Evolutionary conservation across 2,888 invertebrate species (phyloP).

Genomic region (Beris chalybata): DNA sequence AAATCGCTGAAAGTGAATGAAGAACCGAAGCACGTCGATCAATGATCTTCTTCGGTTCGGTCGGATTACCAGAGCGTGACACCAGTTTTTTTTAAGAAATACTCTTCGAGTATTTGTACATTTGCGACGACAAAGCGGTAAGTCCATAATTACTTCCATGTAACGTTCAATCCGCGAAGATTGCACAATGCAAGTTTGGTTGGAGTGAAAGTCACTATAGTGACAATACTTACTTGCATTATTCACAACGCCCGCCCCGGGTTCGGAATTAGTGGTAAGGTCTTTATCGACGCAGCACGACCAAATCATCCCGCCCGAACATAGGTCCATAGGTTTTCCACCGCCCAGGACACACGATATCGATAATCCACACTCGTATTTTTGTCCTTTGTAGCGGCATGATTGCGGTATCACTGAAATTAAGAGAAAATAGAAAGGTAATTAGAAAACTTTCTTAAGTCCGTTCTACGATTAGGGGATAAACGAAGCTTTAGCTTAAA

Average conservation of each 20-base stretch:
- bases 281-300: slow-evolving; percentile 87
- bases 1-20: no score
- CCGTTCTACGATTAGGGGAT: neutral
- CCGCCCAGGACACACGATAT: slow-evolving; percentile 89
- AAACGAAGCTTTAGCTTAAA: no score
- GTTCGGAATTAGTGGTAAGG: slow-evolving; percentile 59
- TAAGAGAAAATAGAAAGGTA: slow-evolving; percentile 36
- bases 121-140: neutral
- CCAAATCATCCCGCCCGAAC: slow-evolving; percentile 94
- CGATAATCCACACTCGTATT: slow-evolving; percentile 87
- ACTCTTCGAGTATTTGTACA: neutral
- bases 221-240: slow-evolving; percentile 79
- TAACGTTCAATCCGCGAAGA: neutral
- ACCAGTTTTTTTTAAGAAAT: neutral
- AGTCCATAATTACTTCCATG: neutral
- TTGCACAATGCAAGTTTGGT: slow-evolving; percentile 3
- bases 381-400: slow-evolving; percentile 81
- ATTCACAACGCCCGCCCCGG: slow-evolving; percentile 69
- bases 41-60: no score
- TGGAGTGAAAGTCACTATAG: neutral
- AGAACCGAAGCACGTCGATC: no score
- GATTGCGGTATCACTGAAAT: slow-evolving; percentile 85
- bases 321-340: slow-evolving; percentile 83
- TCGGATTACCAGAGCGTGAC: slow-evolving; percentile 15
- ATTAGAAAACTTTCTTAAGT: neutral